Conservation (phyloP, 92 coral and sea anemone species). For the Actinernus sp. region DNA sequence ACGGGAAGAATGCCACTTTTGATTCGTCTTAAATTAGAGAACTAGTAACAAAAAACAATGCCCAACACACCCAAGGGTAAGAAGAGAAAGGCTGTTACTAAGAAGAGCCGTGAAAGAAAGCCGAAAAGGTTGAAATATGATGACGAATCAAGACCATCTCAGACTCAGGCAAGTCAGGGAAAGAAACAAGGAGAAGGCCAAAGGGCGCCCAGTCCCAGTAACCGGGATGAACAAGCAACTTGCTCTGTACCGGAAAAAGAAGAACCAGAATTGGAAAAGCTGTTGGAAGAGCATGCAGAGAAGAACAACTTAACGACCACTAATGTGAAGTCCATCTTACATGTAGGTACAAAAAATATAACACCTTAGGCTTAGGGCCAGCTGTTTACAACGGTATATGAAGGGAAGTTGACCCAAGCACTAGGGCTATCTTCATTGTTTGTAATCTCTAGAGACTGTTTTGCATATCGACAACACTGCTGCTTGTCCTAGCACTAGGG, state of each 20-base stretch:
- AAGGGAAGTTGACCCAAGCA: too few species aligned
- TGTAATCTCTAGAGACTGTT: too few species aligned
- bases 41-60: constrained; percentile 73
- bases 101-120: constrained; percentile 38
- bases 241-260: constrained; percentile 29
- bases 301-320: constrained; percentile 83
- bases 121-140: constrained; percentile 60
- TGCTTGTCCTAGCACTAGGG: too few species aligned
- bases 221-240: constrained; percentile 9
- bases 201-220: constrained; percentile 12
- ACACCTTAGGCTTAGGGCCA: too few species aligned
- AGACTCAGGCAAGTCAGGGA: constrained; percentile 3
- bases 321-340: constrained; percentile 90
- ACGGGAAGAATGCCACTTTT: background rate
- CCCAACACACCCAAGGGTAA: constrained; percentile 80
- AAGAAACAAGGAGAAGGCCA: constrained; percentile 3
- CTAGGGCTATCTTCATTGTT: too few species aligned
- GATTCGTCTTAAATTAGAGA: background rate
- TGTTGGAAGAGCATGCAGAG: constrained; percentile 86
- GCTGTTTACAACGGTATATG: too few species aligned
- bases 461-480: too few species aligned
- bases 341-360: constrained; percentile 57
- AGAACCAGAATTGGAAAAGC: constrained; percentile 66
- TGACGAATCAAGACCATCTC: constrained; percentile 10
- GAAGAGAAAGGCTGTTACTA: constrained; percentile 65